Evolutionary conservation across 2,888 invertebrate species (phyloP).

Genomic region (Bellardia pandia): DNA sequence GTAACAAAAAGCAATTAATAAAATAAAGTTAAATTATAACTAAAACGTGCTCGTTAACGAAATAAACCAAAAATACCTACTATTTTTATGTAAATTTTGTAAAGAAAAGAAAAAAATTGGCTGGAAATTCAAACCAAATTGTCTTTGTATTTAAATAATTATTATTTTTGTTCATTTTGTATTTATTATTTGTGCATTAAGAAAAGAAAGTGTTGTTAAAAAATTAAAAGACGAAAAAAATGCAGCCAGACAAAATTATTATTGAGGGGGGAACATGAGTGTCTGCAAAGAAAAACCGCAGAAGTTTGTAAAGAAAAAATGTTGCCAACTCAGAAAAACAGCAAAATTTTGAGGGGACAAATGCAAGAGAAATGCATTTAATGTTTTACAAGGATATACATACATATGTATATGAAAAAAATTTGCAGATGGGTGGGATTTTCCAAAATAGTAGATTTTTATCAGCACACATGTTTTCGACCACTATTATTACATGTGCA

Average conservation of each 20-base stretch:
- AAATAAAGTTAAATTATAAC: background rate
- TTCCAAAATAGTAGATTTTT: too few relatives aligned
- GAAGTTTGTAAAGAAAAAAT: slow-evolving; percentile 36
- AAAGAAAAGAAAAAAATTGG: slow-evolving; percentile 9
- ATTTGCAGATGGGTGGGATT: too few relatives aligned
- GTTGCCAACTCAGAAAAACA: slow-evolving; percentile 32
- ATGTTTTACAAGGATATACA: background rate
- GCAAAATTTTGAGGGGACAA: background rate
- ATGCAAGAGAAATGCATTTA: background rate
- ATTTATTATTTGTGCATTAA: slow-evolving; percentile 53
- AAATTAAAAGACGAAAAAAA: background rate
- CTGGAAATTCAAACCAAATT: background rate
- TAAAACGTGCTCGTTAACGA: slow-evolving; percentile 12
- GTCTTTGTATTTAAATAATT: slow-evolving; percentile 45
- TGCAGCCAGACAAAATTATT: slow-evolving; percentile 48
- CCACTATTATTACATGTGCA: too few relatives aligned
- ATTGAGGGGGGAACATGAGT: slow-evolving; percentile 18
- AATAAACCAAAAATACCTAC: background rate
- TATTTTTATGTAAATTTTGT: background rate
- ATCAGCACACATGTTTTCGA: too few relatives aligned
- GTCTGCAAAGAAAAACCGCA: slow-evolving; percentile 51
- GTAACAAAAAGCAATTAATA: background rate
- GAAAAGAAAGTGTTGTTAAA: slow-evolving; percentile 45
- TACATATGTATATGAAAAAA: background rate
- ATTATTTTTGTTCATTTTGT: slow-evolving; percentile 23